Evolutionary conservation across 2,113 vertebrate species (phyloP).

Genomic region (Catharus bicknelli): DNA sequence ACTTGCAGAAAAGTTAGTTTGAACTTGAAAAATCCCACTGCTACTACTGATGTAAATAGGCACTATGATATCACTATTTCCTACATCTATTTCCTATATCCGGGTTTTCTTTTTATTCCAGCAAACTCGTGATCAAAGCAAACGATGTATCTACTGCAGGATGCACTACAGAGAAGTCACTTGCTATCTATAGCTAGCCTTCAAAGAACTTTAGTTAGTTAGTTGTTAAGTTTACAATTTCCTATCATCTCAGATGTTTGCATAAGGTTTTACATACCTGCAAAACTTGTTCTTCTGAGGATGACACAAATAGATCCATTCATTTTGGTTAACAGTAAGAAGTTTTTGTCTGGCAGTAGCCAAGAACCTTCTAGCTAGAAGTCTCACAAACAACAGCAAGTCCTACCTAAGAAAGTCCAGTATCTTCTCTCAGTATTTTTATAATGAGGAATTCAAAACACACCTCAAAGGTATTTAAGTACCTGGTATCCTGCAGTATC

Average conservation of each 20-base stretch:
- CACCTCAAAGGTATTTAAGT: background rate
- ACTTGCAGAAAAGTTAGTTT: background rate
- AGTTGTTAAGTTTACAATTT: background rate
- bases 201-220: background rate
- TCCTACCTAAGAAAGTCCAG: background rate
- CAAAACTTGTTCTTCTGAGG: constrained; percentile 46
- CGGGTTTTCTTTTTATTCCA: background rate
- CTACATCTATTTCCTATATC: background rate
- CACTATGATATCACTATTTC: background rate
- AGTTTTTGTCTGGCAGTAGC: background rate
- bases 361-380: background rate
- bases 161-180: background rate
- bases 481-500: background rate
- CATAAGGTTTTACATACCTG: constrained; percentile 57
- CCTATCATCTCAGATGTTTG: background rate
- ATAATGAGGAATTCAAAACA: background rate
- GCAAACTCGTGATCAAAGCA: background rate
- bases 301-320: constrained; percentile 24
- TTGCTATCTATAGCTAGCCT: background rate
- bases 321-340: constrained; percentile 5
- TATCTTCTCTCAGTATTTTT: background rate
- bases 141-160: background rate
- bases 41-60: background rate
- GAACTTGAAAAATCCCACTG: background rate
- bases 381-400: background rate